These are phyloP conservation scores for Chalcosyrphus nemorum DNA, from an alignment of 2,888 invertebrate genomes.

Conservation along the genomic window DNA sequence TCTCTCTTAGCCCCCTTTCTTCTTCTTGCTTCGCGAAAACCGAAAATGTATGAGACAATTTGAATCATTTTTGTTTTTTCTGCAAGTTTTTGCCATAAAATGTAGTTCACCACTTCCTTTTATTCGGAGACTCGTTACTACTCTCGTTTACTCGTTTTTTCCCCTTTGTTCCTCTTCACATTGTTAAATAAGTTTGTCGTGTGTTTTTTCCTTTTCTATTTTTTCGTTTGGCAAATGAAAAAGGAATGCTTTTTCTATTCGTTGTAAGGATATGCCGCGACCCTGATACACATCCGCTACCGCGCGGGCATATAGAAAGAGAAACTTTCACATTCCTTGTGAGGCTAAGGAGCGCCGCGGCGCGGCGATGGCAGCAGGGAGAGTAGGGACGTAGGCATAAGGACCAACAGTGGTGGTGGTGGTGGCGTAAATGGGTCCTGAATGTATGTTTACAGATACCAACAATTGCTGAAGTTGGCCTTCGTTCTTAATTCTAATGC, in stretches of 20 bases:
- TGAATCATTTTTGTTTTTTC: constrained; percentile 36
- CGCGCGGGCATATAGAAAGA: constrained; percentile 1
- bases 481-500: constrained; percentile 67
- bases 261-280: constrained; percentile 51
- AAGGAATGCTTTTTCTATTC: constrained; percentile 40
- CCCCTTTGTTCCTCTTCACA: constrained; percentile 52
- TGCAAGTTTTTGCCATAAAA: constrained; percentile 48
- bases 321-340: constrained; percentile 20
- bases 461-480: constrained; percentile 60
- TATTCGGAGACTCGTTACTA: constrained; percentile 15
- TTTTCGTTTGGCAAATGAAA: background rate
- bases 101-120: constrained; percentile 65
- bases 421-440: constrained; percentile 43
- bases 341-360: background rate
- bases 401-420: background rate
- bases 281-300: constrained; percentile 54
- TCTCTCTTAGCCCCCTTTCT: background rate
- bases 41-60: constrained; percentile 38
- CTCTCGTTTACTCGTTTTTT: constrained; percentile 18
- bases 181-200: constrained; percentile 59
- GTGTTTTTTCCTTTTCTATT: background rate
- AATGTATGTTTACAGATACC: constrained; percentile 52
- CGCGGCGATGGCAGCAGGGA: background rate
- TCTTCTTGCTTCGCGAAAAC: background rate
- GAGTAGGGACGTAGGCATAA: background rate